Evolutionary conservation across 1,140 invertebrate genomes (phyloP), one percentile per base, ranked within the genome.

Genomic region (Linepithema humile): DNA sequence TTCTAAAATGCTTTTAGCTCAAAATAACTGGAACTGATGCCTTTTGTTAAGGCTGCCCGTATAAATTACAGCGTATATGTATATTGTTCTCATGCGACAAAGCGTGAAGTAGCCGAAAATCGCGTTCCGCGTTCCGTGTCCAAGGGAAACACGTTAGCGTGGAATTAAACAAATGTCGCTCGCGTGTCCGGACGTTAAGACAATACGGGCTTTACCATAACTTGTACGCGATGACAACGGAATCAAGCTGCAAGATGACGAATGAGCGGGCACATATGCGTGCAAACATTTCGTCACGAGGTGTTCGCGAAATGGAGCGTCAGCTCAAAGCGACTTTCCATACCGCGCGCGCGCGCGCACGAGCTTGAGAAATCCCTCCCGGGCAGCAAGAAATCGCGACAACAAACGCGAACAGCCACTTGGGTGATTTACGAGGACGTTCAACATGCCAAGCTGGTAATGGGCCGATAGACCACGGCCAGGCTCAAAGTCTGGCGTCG

Each of bases 371-470:
- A 26, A 78, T 78, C 67, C 45, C 67, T 73, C 38, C 53, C 1
- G n/a, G 45, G 77, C 35, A 55, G 69, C 50, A 70, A 87, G 87
- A 86, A 89, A 87, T 84, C 85, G 70, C 35, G 38, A 78, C 50
- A 69, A 82, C 83, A 75, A 85, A 85, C 82, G 83, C 59, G 69
- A 80, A 62, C 74, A 84, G 67, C 72, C 70, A 70, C 84, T 83
- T 55, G 7, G 67, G 73, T 90, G 89, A 90, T 90, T 90, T 90
- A 90, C 89, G 89, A 90, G 78, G 67, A 40, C 89, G 82, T 88
- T 90, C 78, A 88, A 90, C 89, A 87, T 90, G 88, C 87, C 86
- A 82, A 45, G 85, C 78, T 88, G 89, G 89, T 90, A 90, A 90
- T 90, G 89, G 89, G 67, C 88, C 88, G 89, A 90, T 90, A 88